Evolutionary conservation across 2,888 invertebrate species (phyloP).

Genomic region (Cosmia pyralina): DNA sequence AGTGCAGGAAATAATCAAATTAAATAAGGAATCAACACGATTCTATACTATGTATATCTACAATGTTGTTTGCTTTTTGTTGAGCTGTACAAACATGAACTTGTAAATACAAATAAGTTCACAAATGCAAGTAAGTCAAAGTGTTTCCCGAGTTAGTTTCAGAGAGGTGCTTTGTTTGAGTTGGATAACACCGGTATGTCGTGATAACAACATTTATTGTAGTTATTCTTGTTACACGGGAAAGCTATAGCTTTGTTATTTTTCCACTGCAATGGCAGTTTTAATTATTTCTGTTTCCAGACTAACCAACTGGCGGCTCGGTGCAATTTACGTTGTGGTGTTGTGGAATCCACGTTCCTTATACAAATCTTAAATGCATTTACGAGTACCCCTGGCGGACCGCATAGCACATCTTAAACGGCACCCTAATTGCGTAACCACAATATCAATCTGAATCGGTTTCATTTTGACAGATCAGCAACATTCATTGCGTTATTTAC

Average conservation of each 20-base stretch:
- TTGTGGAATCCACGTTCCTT: neutral
- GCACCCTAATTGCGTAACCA: too few relatives aligned
- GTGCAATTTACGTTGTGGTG: neutral
- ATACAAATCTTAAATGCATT: neutral
- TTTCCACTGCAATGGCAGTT: neutral
- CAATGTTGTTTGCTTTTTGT: neutral
- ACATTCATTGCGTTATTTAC: too few relatives aligned
- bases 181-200: constrained; percentile 13
- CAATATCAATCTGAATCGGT: too few relatives aligned
- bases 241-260: neutral
- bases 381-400: neutral
- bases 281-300: constrained; percentile 18
- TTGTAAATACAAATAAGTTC: constrained; percentile 2
- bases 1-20: neutral
- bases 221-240: constrained; percentile 11
- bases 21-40: too few relatives aligned
- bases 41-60: neutral
- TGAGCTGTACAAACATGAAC: neutral
- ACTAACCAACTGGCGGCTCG: neutral
- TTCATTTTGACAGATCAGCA: too few relatives aligned
- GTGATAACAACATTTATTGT: constrained; percentile 37
- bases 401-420: too few relatives aligned
- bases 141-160: constrained; percentile 7
- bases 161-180: constrained; percentile 16
- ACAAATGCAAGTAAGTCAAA: constrained; percentile 5